Percentiles rank a stretch among this genome's conserved stretches.
Evolutionary conservation across 2,797 vertebrate genomes (phyloP).

Genomic region (Hafferia zeledoni): DNA sequence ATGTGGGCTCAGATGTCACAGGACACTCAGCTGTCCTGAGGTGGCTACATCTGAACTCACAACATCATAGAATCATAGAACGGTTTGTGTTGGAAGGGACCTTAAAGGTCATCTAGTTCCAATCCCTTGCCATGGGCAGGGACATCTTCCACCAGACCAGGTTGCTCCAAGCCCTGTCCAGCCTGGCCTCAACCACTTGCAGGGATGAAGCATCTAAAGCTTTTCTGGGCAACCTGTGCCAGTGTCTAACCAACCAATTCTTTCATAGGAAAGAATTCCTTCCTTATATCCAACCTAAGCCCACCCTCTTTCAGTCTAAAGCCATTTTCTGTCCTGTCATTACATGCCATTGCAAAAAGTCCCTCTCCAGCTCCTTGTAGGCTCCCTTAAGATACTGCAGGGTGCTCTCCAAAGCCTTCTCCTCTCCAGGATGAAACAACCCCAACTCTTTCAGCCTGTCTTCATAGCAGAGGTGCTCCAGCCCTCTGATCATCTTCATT

Average conservation of each 20-base stretch:
- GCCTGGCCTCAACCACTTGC: neutral
- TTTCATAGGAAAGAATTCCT: neutral
- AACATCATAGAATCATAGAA: neutral
- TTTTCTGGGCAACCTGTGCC: neutral
- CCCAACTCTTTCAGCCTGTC: neutral
- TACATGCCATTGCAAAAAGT: neutral
- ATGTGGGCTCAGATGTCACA: accelerated
- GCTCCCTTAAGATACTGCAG: neutral
- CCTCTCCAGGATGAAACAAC: neutral
- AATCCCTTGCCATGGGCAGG: neutral
- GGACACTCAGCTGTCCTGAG: neutral
- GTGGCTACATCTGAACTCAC: neutral
- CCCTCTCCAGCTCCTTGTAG: neutral
- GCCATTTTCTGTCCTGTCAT: neutral
- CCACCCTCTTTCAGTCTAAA: neutral
- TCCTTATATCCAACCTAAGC: neutral
- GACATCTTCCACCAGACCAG: neutral
- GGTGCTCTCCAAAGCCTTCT: neutral
- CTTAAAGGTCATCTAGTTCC: neutral
- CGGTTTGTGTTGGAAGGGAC: neutral
- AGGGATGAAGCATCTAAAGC: neutral
- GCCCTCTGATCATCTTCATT: neutral
- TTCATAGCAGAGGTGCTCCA: neutral
- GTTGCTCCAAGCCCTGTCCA: neutral
- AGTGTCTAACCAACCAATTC: neutral